Conservation (phyloP, 1,140 invertebrate genomes). For the Drosophila ercepeae region DNA sequence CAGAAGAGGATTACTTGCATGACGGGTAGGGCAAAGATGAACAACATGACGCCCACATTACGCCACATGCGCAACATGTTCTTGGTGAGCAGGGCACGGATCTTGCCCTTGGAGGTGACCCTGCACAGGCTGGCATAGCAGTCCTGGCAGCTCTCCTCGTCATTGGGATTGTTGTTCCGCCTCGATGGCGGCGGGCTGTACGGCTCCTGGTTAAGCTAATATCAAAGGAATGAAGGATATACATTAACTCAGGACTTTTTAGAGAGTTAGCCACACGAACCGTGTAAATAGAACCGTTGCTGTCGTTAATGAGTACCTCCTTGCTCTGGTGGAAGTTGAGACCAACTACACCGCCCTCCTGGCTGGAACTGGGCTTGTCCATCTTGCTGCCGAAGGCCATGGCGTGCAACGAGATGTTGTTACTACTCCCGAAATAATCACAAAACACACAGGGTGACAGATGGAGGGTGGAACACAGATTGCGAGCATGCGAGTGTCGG, state of each 20-base stretch:
- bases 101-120: conserved; percentile 87
- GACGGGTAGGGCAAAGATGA: conserved; percentile 95
- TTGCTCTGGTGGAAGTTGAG: conserved; percentile 95
- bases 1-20: conserved; percentile 98
- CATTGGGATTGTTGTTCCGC: conserved; percentile 73
- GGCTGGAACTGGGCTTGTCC: conserved; percentile 92
- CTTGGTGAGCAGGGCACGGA: conserved; percentile 93
- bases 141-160: conserved; percentile 81
- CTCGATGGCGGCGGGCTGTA: conserved; percentile 74
- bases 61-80: conserved; percentile 97
- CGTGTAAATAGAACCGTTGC: conserved; percentile 87
- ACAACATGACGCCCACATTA: conserved; percentile 95
- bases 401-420: conserved; percentile 91
- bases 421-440: conserved; percentile 84
- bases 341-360: conserved; percentile 93
- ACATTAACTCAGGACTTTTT: not conserved
- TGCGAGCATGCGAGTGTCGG: conserved; percentile 68
- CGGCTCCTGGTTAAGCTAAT: conserved; percentile 77
- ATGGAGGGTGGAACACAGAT: conserved; percentile 54
- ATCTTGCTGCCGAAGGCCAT: conserved; percentile 91
- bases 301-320: conserved; percentile 92
- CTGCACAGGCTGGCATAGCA: conserved; percentile 72
- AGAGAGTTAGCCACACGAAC: conserved; percentile 63
- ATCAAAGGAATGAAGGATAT: not conserved
- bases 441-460: conserved; percentile 43